These are phyloP conservation scores for Hyposoter didymator DNA, from an alignment of 2,888 invertebrate species.

Conservation along the genomic window DNA sequence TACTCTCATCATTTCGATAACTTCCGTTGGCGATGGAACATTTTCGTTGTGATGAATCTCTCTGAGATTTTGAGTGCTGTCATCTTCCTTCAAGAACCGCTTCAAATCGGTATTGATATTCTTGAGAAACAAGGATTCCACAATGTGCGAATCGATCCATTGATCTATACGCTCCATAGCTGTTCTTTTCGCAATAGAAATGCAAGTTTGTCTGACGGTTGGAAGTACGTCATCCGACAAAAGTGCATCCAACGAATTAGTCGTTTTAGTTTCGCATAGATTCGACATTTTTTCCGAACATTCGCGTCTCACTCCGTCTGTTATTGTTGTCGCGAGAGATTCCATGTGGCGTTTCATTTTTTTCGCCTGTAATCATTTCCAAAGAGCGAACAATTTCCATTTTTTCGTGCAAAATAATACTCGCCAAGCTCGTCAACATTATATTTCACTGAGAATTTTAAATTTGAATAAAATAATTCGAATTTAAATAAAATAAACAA, in stretches of 20 bases:
- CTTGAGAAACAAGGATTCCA: constrained; percentile 77
- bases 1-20: constrained; percentile 77
- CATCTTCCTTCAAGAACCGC: constrained; percentile 34
- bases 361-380: constrained; percentile 39
- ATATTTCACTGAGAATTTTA: neutral
- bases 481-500: too few species aligned
- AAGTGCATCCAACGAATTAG: constrained; percentile 83
- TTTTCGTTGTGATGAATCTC: constrained; percentile 73
- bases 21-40: constrained; percentile 75
- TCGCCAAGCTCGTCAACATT: neutral
- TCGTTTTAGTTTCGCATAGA: constrained; percentile 77
- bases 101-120: constrained; percentile 74
- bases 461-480: too few species aligned
- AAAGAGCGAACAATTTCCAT: neutral
- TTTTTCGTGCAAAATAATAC: neutral
- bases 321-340: constrained; percentile 51
- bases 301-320: constrained; percentile 73
- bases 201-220: constrained; percentile 85
- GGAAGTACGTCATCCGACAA: constrained; percentile 85
- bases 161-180: constrained; percentile 85
- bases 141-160: constrained; percentile 86
- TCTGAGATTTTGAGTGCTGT: constrained; percentile 50
- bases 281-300: constrained; percentile 73
- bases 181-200: constrained; percentile 85
- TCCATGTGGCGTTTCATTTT: constrained; percentile 24